These are phyloP conservation scores for Poeciliopsis gracilis DNA, from an alignment of 2,797 vertebrate genomes.

Conservation along the genomic window DNA sequence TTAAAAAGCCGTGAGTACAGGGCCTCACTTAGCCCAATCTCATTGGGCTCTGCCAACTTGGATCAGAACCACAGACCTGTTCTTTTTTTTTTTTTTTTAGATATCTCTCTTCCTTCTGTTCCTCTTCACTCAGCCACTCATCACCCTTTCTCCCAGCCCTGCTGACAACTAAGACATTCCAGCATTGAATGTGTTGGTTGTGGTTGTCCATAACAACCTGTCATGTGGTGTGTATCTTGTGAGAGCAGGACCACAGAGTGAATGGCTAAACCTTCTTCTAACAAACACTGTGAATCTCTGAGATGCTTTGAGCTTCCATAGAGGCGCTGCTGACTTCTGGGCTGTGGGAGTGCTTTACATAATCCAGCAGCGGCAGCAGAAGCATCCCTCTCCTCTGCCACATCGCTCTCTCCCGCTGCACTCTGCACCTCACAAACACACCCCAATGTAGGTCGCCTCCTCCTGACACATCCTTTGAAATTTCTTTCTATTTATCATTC, in stretches of 20 bases:
- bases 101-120: conserved; percentile 40
- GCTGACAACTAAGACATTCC: conserved; percentile 73
- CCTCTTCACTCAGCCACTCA: conserved; percentile 45
- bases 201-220: conserved; percentile 77
- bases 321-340: conserved; percentile 70
- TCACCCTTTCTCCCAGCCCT: conserved; percentile 52
- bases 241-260: conserved; percentile 76
- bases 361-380: conserved; percentile 70
- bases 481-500: conserved; percentile 59
- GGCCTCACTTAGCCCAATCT: conserved; percentile 62
- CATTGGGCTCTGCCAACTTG: conserved; percentile 72
- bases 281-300: conserved; percentile 75
- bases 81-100: conserved; percentile 11
- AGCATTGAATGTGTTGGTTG: conserved; percentile 66
- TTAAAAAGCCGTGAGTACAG: conserved; percentile 62
- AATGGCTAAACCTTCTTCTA: conserved; percentile 75
- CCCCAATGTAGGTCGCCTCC: conserved; percentile 64
- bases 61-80: conserved; percentile 56
- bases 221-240: conserved; percentile 75
- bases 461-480: conserved; percentile 57
- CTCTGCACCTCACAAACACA: conserved; percentile 58
- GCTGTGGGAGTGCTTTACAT: conserved; percentile 79
- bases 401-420: conserved; percentile 59
- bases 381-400: conserved; percentile 50
- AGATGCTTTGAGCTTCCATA: conserved; percentile 75